Base-by-base conservation (phyloP, 1,140 invertebrate species). In the Eurytemora carolleeae region DNA sequence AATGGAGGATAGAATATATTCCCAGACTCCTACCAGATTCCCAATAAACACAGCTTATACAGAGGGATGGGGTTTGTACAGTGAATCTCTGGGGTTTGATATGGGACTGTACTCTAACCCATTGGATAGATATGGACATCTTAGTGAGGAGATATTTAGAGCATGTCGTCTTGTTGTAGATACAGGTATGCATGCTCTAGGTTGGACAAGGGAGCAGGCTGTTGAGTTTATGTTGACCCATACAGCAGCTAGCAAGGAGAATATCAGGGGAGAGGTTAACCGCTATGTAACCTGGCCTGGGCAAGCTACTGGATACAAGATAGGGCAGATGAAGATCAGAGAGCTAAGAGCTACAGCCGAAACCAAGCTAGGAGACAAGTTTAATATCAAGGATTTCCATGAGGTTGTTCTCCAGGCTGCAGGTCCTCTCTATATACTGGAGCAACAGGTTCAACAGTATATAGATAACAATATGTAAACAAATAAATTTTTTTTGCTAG, bases 271-370 rank as follows among this genome's bases (percentile, higher is more conserved):
- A 18, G 74, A 76, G 66, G 65, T 76, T 21, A 69, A 75, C 57
- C 69, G 76, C 16, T 76, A 76, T 67, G 71, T 77, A 59, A 73
- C 73, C 1, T 75, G 72, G 72, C 76, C 76, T 2, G 76, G 75
- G 3, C 67, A 68, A 56, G 76, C 75, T 1, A 70, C 71, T 52
- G 70, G 71, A 3, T 76, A 76, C 67, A 76, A 75, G 64, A 71
- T 75, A 18, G 76, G 76, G 1, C 69, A 76, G 63, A 61, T 76
- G 3, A 74, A 74, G 66, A 71, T 76, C 12, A 66, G 58, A 23
- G 68, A 71, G 31, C 63, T 76, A 3, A 64, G 74, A 21, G 61
- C 64, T 26, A 70, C 65, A 55, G 73, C 74, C 0, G 60, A 70
- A 61, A 24, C 63, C 17, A 63, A 58, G 57, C 64, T 77, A 18